These are phyloP conservation scores for Drosophila diplacantha DNA, from an alignment of 2,888 invertebrate species.

Conservation along the genomic window DNA sequence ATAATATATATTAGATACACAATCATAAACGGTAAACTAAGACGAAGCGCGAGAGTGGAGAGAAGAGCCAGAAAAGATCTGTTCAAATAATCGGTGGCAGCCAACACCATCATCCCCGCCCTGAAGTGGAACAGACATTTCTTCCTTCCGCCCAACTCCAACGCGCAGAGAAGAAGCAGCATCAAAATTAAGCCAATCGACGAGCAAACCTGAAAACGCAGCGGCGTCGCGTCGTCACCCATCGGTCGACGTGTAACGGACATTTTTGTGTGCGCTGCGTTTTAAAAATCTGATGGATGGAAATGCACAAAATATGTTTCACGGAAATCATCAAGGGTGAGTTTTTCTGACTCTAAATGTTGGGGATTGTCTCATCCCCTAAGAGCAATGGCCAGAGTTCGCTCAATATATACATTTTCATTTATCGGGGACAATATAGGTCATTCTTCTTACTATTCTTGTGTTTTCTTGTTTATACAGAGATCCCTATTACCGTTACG, in stretches of 20 bases:
- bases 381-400: background rate
- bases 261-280: constrained; percentile 73
- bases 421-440: background rate
- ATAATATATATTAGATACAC: constrained; percentile 6
- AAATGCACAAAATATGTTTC: constrained; percentile 80
- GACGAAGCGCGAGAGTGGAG: constrained; percentile 13
- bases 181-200: constrained; percentile 72
- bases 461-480: constrained; percentile 45
- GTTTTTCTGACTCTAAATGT: constrained; percentile 32
- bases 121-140: constrained; percentile 1
- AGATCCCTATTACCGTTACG: constrained; percentile 79
- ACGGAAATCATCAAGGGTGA: constrained; percentile 81
- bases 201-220: constrained; percentile 62
- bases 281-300: constrained; percentile 79
- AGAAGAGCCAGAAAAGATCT: constrained; percentile 9
- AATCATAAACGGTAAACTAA: constrained; percentile 10
- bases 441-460: background rate
- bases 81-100: background rate
- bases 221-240: constrained; percentile 59
- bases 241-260: constrained; percentile 62
- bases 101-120: background rate
- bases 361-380: background rate
- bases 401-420: background rate
- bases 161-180: constrained; percentile 67
- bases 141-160: constrained; percentile 5